Evolutionary conservation across 2,888 invertebrate species (phyloP).

Genomic region (Clostera curtula): DNA sequence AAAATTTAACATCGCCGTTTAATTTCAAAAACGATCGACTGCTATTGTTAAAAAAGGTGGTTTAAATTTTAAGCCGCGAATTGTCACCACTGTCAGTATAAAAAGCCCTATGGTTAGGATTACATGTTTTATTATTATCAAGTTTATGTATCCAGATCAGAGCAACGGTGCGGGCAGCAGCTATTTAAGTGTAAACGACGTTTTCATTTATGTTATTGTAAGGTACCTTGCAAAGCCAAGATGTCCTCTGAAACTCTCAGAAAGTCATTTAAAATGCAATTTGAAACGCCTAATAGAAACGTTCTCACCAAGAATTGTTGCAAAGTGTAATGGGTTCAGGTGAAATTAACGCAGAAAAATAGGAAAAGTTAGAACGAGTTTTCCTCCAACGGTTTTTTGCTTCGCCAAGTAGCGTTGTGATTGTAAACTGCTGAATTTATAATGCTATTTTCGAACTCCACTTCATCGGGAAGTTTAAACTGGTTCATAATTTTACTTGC

Average conservation of each 20-base stretch:
- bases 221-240: too few relatives aligned
- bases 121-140: too few relatives aligned
- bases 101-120: too few relatives aligned
- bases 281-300: slow-evolving; percentile 65
- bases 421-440: slow-evolving; percentile 75
- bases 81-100: too few relatives aligned
- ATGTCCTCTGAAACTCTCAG: slow-evolving; percentile 27
- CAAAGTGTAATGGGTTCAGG: slow-evolving; percentile 74
- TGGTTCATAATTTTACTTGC: slow-evolving; percentile 62
- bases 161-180: too few relatives aligned
- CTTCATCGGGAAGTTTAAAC: slow-evolving; percentile 69
- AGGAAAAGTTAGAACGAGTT: slow-evolving; percentile 75
- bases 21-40: too few relatives aligned
- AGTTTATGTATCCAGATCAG: too few relatives aligned
- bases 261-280: slow-evolving; percentile 69
- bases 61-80: too few relatives aligned
- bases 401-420: slow-evolving; percentile 67
- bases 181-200: too few relatives aligned
- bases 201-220: too few relatives aligned
- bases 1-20: too few relatives aligned
- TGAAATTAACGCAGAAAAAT: slow-evolving; percentile 74
- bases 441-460: slow-evolving; percentile 73
- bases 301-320: slow-evolving; percentile 68
- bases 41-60: too few relatives aligned
- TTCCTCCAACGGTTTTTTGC: slow-evolving; percentile 60